Conservation (phyloP, 2,113 vertebrate genomes). For the Corythoichthys intestinalis region DNA sequence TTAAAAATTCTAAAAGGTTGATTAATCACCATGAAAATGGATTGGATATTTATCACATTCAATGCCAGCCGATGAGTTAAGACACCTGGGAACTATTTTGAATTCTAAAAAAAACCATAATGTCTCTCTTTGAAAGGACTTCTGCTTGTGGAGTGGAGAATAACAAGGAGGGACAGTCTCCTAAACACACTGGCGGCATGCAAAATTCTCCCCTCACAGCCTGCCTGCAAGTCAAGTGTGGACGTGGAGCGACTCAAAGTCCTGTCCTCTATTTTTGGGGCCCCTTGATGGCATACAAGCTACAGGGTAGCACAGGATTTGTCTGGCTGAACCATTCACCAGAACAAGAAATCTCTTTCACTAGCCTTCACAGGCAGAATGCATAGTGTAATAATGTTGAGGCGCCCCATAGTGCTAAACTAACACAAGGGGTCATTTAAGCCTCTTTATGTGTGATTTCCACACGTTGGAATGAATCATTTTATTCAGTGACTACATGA, state of each 20-base stretch:
- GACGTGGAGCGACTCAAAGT: constrained; percentile 54
- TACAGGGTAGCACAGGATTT: constrained; percentile 26
- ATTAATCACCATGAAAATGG: no score
- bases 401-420: constrained; percentile 1
- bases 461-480: background rate
- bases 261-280: constrained; percentile 18
- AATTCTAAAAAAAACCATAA: background rate
- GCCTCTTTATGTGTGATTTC: background rate
- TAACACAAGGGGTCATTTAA: background rate
- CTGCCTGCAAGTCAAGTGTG: constrained; percentile 32
- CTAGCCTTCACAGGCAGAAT: background rate
- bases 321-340: constrained; percentile 37
- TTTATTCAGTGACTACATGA: no score
- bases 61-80: background rate
- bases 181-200: constrained; percentile 50
- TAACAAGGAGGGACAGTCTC: constrained; percentile 51
- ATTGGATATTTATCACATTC: no score
- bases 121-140: background rate
- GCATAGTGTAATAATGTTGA: constrained; percentile 13
- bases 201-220: constrained; percentile 48
- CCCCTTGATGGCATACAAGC: constrained; percentile 29
- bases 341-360: background rate
- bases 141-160: constrained; percentile 28
- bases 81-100: background rate
- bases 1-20: no score